Conservation (phyloP, 2,113 vertebrate species). For the Seriola rivoliana region DNA sequence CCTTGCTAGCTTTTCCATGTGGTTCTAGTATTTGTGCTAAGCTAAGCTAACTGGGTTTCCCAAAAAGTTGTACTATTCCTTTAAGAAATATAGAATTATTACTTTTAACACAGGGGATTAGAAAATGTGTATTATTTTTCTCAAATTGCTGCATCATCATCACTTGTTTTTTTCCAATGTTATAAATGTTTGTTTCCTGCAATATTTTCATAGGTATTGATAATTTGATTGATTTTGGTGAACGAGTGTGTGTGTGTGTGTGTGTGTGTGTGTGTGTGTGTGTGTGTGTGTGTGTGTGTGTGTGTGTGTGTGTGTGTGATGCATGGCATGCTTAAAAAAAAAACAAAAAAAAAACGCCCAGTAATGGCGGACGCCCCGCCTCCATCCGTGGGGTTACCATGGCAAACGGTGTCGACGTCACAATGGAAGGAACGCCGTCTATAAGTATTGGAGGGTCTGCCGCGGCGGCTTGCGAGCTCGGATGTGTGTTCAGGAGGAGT, state of each 20-base stretch:
- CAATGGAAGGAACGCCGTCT: conserved; percentile 75
- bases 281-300: neutral
- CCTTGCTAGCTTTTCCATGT: neutral
- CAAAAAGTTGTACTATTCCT: neutral
- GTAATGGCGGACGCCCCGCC: conserved; percentile 73
- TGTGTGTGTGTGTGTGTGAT: neutral
- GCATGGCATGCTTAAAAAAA: neutral
- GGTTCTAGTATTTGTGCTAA: neutral
- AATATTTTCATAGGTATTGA: neutral
- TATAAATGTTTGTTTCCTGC: neutral
- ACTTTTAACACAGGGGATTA: too few relatives aligned
- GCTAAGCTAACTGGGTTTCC: neutral
- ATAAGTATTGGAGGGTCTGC: conserved; percentile 77
- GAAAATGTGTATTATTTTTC: neutral
- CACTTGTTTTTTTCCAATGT: neutral
- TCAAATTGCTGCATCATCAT: neutral
- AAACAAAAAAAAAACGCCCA: conserved; percentile 30
- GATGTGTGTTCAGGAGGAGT: conserved; percentile 72
- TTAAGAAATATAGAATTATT: neutral
- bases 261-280: too few relatives aligned
- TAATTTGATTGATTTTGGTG: neutral
- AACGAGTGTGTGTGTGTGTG: too few relatives aligned
- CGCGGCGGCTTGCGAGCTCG: conserved; percentile 67
- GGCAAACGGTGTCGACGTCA: conserved; percentile 85
- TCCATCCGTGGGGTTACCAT: conserved; percentile 83